These are phyloP conservation scores for Vireo altiloquus DNA, from an alignment of 2,113 vertebrate species.

Conservation along the genomic window DNA sequence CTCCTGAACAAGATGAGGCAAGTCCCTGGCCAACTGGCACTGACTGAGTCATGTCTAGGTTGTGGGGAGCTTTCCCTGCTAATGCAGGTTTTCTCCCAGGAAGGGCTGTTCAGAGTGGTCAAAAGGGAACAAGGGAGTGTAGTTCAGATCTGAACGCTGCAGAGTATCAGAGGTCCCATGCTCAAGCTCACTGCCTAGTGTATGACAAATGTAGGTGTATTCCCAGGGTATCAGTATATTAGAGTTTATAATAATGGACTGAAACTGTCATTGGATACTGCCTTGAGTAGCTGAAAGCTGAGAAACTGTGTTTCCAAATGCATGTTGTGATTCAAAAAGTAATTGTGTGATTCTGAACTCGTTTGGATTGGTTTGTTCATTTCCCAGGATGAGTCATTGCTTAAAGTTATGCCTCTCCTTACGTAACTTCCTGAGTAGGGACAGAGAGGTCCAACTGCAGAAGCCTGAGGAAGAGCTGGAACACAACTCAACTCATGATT, in stretches of 20 bases:
- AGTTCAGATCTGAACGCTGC: not conserved
- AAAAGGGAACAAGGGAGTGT: not conserved
- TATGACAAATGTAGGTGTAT: not conserved
- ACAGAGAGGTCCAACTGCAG: not conserved
- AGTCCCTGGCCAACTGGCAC: not conserved
- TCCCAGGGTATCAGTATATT: not conserved
- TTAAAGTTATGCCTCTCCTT: not conserved
- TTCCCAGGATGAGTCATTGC: not conserved
- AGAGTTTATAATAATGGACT: not conserved
- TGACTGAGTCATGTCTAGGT: not conserved
- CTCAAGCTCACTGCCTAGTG: not conserved
- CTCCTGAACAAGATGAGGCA: not conserved
- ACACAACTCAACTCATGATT: not conserved
- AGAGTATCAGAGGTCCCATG: not conserved
- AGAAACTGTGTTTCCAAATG: not conserved
- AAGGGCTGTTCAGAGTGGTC: not conserved
- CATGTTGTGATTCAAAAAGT: not conserved
- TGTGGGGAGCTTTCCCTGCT: fast-evolving
- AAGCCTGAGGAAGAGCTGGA: not conserved
- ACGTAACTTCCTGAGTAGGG: not conserved
- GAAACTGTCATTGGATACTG: not conserved
- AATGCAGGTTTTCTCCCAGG: not conserved
- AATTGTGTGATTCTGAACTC: not conserved
- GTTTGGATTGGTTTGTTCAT: not conserved
- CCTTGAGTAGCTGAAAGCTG: not conserved